phyloP scores from a whole-genome alignment of 2,113 vertebrate genomes.

The Girardinichthys multiradiatus region DNA sequence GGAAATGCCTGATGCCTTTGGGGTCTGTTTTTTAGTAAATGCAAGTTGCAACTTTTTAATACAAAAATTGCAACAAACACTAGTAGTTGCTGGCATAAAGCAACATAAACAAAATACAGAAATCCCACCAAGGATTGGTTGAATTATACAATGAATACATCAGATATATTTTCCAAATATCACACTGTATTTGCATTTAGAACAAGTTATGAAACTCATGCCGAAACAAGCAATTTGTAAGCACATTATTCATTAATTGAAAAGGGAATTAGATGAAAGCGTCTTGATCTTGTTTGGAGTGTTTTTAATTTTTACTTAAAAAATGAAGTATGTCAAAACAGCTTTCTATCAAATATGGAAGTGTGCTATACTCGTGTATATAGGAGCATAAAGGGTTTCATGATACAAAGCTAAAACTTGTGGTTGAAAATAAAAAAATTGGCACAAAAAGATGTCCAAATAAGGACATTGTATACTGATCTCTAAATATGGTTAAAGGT shows the following conservation, averaged over 20 bases:
- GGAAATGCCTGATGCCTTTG: not conserved
- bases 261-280: not conserved
- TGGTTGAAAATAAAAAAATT: too few species aligned
- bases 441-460: too few species aligned
- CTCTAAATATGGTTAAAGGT: too few species aligned
- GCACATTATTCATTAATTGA: not conserved
- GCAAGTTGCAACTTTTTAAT: too few species aligned
- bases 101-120: not conserved
- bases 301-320: not conserved
- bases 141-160: not conserved
- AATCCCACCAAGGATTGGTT: not conserved
- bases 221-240: not conserved
- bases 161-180: not conserved
- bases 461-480: too few species aligned
- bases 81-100: not conserved
- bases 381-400: conserved; percentile 1
- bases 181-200: not conserved
- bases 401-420: conserved; percentile 10
- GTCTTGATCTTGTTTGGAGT: not conserved
- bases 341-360: conserved; percentile 5
- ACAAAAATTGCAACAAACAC: too few species aligned
- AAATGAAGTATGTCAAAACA: conserved; percentile 8
- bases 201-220: not conserved
- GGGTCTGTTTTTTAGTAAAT: not conserved
- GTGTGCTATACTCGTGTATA: not conserved